Evolutionary conservation across 2,113 vertebrate genomes (phyloP).

Genomic region (Trachemys scripta): DNA sequence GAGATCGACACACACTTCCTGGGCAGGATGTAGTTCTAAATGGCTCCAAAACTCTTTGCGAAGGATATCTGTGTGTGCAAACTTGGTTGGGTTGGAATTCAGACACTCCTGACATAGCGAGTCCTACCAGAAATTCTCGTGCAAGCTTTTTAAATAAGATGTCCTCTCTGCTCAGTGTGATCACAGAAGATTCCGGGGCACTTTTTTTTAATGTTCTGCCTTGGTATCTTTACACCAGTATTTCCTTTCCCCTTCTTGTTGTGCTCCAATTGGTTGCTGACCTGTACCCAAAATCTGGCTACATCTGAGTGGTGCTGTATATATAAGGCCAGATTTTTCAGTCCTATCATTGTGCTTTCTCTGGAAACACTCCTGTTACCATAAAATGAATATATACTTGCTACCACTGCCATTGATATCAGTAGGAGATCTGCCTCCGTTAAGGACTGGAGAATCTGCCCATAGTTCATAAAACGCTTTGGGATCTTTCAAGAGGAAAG

Average conservation of each 20-base stretch:
- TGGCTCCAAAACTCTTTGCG: background rate
- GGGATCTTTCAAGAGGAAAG: background rate
- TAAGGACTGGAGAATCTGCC: background rate
- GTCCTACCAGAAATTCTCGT: background rate
- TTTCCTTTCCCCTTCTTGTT: background rate
- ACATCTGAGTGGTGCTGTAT: background rate
- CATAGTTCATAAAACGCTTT: background rate
- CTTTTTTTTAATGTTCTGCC: background rate
- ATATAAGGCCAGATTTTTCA: background rate
- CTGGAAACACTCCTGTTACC: background rate
- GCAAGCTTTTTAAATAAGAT: background rate
- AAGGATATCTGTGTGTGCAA: background rate
- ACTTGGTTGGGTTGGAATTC: background rate
- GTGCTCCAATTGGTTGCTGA: background rate
- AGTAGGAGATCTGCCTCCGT: background rate
- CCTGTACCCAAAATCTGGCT: background rate
- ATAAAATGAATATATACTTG: background rate
- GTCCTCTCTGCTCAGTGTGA: fast-evolving
- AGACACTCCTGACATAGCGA: too few species aligned
- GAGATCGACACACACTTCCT: background rate
- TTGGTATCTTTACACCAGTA: background rate
- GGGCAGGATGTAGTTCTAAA: background rate
- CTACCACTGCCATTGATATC: background rate
- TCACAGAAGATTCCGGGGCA: background rate
- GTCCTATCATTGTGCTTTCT: background rate